Percentiles rank a stretch among this genome's conserved stretches.
Conservation (phyloP, 2,797 vertebrate genomes). For the Ctenopoma multispine region DNA sequence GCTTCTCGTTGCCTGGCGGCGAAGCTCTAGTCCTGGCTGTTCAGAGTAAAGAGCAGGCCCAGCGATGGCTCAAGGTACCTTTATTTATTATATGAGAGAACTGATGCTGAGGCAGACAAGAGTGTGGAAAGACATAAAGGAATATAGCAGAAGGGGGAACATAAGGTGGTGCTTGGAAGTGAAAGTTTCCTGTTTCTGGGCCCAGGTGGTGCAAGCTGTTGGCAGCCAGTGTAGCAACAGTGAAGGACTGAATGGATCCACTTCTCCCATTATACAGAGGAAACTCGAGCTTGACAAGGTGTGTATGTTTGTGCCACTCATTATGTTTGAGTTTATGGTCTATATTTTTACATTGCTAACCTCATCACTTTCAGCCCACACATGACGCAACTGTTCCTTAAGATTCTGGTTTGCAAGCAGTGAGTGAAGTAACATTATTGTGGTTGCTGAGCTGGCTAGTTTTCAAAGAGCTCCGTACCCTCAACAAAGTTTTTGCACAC, state of each 20-base stretch:
- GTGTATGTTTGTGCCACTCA: slow-evolving; percentile 20
- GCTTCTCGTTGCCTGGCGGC: slow-evolving; percentile 91
- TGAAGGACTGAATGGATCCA: slow-evolving; percentile 82
- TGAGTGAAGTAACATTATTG: slow-evolving; percentile 54
- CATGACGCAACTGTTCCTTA: slow-evolving; percentile 64
- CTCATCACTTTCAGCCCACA: slow-evolving; percentile 42
- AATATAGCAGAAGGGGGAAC: background rate
- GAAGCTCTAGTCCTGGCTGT: slow-evolving; percentile 94
- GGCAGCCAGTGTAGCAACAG: slow-evolving; percentile 81
- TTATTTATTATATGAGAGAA: background rate
- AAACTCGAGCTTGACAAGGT: slow-evolving; percentile 96
- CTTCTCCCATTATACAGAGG: slow-evolving; percentile 90
- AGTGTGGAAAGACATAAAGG: background rate
- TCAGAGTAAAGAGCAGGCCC: slow-evolving; percentile 97
- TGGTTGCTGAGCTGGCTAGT: slow-evolving; percentile 45
- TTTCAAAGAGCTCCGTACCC: slow-evolving; percentile 45
- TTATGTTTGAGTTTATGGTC: background rate
- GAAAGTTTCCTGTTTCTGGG: slow-evolving; percentile 17
- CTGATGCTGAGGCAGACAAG: background rate
- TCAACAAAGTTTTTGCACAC: slow-evolving; percentile 30
- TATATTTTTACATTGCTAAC: slow-evolving; percentile 35
- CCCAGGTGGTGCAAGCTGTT: slow-evolving; percentile 93
- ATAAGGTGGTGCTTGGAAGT: slow-evolving; percentile 6
- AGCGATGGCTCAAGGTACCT: slow-evolving; percentile 96
- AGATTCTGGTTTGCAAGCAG: slow-evolving; percentile 41